Evolutionary conservation across 2,113 vertebrate genomes (phyloP), one percentile per base, ranked within the genome.

Genomic region (Phalacrocorax brasilianus): DNA sequence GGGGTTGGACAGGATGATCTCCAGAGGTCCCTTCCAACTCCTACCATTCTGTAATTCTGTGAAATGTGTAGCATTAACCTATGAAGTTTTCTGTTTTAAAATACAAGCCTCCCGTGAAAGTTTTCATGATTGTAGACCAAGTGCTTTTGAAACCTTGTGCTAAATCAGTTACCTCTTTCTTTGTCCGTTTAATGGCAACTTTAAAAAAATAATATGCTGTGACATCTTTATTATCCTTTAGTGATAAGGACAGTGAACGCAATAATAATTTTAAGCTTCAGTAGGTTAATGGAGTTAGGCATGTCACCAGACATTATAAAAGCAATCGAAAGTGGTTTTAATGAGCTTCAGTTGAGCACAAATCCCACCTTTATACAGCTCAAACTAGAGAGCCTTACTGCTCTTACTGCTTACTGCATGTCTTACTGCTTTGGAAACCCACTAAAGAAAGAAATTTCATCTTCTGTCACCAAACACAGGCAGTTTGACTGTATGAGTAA

Each of bases 211-310:
- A 79, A 93, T 95, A 52, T 53, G 28, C 67, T 85, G 12, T 94
- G 90, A 88, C 66, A 96, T 94, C 91, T 97, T 95, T 97, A 84
- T 97, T 95, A 79, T 62, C 30, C 17, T 84, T 91, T 94, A 67
- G 55, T 72, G 91, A 68, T 94, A 77, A 92, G 93, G 93, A 96
- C 47, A 88, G 76, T 55, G 56, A 75, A n/a, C 68, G 90, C 78
- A 96, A 92, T 88, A 96, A 94, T 95, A 89, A 94, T 80, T 95
- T 77, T 94, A 63, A 93, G 86, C 85, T 73, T 79, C 42, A 74
- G 44, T 90, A 94, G 92, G 88, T 96, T 91, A 92, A 91, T 85
- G 84, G 74, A 97, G 66, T 77, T 73, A 93, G 75, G 53, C 32
- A 67, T 83, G 75, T 68, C 91, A 92, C 68, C 74, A 75, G 88